phyloP scores from a whole-genome alignment of 1,140 invertebrate species.

The Drosophila athabasca region DNA sequence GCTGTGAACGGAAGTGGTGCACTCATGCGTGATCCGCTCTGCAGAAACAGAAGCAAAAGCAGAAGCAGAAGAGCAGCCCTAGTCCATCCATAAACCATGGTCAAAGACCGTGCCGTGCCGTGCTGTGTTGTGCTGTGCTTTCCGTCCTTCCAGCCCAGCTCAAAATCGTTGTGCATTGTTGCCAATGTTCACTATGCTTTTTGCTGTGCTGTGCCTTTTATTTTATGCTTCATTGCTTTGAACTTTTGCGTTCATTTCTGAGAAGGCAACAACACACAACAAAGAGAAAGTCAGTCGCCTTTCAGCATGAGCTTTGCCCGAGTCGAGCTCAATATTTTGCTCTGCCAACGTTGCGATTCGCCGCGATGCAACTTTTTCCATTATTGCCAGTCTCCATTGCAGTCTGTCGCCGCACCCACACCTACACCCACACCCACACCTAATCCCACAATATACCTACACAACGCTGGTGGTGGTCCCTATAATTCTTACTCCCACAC shows the following conservation, averaged over 20 bases:
- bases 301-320: constrained; percentile 40
- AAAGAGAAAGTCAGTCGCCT: constrained; percentile 72
- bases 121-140: no score
- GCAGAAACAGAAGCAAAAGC: constrained; percentile 42
- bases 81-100: constrained; percentile 25
- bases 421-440: not conserved
- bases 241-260: constrained; percentile 73
- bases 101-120: not conserved
- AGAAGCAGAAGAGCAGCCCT: constrained; percentile 21
- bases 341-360: constrained; percentile 10
- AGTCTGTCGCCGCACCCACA: constrained; percentile 20
- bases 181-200: constrained; percentile 59
- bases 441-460: not conserved
- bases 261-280: constrained; percentile 42
- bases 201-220: constrained; percentile 39
- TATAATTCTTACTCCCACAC: constrained; percentile 38
- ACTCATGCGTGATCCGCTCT: constrained; percentile 72
- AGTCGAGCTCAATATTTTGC: constrained; percentile 13
- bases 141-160: not conserved
- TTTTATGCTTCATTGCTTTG: constrained; percentile 79
- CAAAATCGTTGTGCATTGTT: constrained; percentile 44
- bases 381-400: constrained; percentile 8
- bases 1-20: constrained; percentile 75
- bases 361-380: constrained; percentile 14
- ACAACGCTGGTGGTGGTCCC: constrained; percentile 33